These are phyloP conservation scores for Platyscapa corneri DNA, from an alignment of 1,140 invertebrate genomes.

Conservation along the genomic window DNA sequence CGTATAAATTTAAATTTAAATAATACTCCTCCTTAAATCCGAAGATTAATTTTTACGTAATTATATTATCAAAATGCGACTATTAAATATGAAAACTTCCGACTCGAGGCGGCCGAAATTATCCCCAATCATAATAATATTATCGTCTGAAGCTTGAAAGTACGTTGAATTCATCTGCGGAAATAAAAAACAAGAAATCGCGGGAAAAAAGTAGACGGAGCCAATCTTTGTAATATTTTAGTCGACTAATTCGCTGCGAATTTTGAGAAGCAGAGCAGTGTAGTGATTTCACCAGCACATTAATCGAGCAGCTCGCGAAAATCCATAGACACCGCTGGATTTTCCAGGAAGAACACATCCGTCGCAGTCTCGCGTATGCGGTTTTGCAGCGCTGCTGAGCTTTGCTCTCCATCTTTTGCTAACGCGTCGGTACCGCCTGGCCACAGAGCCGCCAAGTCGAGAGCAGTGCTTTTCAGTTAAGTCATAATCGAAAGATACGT, in stretches of 20 bases:
- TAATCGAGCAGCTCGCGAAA: background rate
- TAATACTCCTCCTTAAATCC: too few species aligned
- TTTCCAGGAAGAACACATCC: background rate
- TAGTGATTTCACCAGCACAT: background rate
- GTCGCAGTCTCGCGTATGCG: background rate
- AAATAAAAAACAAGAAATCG: background rate
- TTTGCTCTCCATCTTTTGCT: background rate
- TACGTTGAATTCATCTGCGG: background rate
- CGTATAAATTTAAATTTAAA: too few species aligned
- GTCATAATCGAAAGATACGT: background rate
- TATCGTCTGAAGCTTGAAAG: background rate
- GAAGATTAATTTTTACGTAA: too few species aligned
- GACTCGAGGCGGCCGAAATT: too few species aligned
- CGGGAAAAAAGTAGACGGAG: background rate
- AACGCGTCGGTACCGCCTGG: background rate
- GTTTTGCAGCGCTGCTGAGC: background rate
- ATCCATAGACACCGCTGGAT: background rate
- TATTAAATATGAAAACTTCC: too few species aligned
- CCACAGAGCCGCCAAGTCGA: background rate
- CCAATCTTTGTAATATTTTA: background rate
- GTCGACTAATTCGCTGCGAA: background rate
- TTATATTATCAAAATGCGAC: too few species aligned
- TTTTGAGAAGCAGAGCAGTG: background rate
- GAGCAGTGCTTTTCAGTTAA: background rate
- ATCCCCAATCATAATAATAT: too few species aligned